These are phyloP conservation scores for Bucco capensis DNA, from an alignment of 2,113 vertebrate genomes.

Conservation along the genomic window DNA sequence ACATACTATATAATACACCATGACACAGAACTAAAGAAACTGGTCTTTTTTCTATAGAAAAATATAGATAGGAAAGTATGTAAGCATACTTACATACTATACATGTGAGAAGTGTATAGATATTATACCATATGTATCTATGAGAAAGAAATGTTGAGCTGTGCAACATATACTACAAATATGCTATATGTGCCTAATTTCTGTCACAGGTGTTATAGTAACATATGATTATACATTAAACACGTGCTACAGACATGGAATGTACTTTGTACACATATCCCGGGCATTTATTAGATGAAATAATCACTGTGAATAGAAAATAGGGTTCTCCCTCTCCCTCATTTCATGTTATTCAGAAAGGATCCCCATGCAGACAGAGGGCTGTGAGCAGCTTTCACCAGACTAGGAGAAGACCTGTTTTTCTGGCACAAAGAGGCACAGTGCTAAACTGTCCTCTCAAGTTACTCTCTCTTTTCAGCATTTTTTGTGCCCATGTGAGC, in stretches of 20 bases:
- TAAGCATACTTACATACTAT: background rate
- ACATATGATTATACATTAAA: background rate
- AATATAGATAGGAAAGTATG: background rate
- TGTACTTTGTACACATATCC: background rate
- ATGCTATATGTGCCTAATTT: background rate
- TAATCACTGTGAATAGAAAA: background rate
- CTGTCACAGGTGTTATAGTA: background rate
- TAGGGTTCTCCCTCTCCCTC: background rate
- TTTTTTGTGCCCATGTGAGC: background rate
- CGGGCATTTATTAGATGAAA: background rate
- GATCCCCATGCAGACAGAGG: background rate
- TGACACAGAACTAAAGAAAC: background rate
- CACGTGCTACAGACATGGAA: background rate
- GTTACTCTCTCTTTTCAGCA: background rate
- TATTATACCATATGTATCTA: too few relatives aligned
- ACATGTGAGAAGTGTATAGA: background rate
- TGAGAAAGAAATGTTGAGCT: background rate
- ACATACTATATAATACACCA: background rate
- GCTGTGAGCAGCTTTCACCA: background rate
- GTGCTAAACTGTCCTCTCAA: background rate
- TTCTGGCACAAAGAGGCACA: background rate
- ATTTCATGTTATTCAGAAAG: accelerated
- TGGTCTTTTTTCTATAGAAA: background rate
- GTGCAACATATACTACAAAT: background rate
- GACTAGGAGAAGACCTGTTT: background rate